Conservation (phyloP, 1,140 invertebrate genomes). For the Calliopsis andreniformis region DNA sequence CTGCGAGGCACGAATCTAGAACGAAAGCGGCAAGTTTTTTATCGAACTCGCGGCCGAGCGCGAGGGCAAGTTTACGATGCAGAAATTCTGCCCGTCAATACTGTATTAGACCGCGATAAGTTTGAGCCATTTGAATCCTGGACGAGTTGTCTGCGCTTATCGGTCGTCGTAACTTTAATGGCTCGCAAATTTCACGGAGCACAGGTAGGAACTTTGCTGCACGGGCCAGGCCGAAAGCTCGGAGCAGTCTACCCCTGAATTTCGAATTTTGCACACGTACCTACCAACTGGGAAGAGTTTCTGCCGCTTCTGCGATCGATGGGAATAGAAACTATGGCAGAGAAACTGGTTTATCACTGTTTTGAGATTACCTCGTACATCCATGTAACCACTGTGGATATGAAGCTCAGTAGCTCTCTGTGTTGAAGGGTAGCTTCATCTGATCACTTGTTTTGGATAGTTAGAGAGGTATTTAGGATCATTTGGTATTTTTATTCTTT, state of each 20-base stretch:
- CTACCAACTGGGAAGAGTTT: conserved; percentile 50
- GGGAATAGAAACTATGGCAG: conserved; percentile 1
- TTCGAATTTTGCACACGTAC: conserved; percentile 55
- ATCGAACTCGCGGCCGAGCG: neutral
- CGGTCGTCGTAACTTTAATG: conserved; percentile 56
- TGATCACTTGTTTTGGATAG: too few relatives aligned
- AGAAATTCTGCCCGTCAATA: conserved; percentile 58
- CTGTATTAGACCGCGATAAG: conserved; percentile 61
- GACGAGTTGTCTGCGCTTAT: conserved; percentile 52
- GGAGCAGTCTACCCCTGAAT: conserved; percentile 40
- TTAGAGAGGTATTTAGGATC: too few relatives aligned
- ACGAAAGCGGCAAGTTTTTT: conserved; percentile 36
- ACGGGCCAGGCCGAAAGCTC: conserved; percentile 49
- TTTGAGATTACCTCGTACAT: neutral
- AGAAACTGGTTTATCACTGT: neutral
- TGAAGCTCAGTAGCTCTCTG: neutral
- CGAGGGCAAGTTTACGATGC: conserved; percentile 28
- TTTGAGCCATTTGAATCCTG: conserved; percentile 63
- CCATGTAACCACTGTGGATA: neutral
- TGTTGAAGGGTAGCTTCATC: neutral
- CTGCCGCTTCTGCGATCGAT: neutral
- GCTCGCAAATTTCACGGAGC: conserved; percentile 61
- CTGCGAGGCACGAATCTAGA: conserved; percentile 40
- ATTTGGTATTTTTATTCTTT: too few relatives aligned
- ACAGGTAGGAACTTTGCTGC: conserved; percentile 54